Evolutionary conservation across 2,797 vertebrate genomes (phyloP), one percentile per base, ranked within the genome.

Genomic region (Clarias platycephalus): DNA sequence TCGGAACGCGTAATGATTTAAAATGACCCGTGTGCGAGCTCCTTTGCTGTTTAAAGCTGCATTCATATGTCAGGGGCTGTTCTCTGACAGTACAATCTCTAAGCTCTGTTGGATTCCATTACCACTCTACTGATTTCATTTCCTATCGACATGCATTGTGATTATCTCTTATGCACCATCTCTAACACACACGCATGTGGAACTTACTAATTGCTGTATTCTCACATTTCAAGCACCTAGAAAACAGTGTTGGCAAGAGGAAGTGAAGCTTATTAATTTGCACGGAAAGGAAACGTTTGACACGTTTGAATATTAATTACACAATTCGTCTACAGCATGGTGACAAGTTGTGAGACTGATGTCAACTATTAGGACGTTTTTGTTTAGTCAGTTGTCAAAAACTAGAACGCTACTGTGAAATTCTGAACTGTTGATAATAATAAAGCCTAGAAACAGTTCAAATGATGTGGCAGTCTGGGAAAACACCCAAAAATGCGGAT

Each of bases 171-270:
- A 85, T 88, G 24, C 88, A 86, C 89, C 92, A 89, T 90, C 91
- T 89, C 92, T 88, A 90, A 92, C 81, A 84, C 76, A 37, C 37
- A 16, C 31, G 22, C 26, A 31, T 82, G 80, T 81, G 88, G 88
- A 93, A 91, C 92, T 92, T 93, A 91, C 90, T 94, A 93, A 94
- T 93, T 94, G 92, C 91, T 90, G 85, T 89, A 92, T 93, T 93
- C 92, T 94, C 89, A 87, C 87, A 89, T 93, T 93, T 92, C 91
- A 91, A 86, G 57, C 86, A 87, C 71, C 85, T 83, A 90, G 87
- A 82, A 83, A 89, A 91, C 92, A 88, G 76, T 83, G 67, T 63
- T 75, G 77, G 77, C 82, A 37, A 15, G 49, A 63, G 49, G 53
- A 68, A 79, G 75, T 79, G n/a, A 34, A 3, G 37, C 55, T 80